These are phyloP conservation scores for Phrynosoma blainvillii DNA, from an alignment of 2,113 vertebrate genomes.

Conservation along the genomic window DNA sequence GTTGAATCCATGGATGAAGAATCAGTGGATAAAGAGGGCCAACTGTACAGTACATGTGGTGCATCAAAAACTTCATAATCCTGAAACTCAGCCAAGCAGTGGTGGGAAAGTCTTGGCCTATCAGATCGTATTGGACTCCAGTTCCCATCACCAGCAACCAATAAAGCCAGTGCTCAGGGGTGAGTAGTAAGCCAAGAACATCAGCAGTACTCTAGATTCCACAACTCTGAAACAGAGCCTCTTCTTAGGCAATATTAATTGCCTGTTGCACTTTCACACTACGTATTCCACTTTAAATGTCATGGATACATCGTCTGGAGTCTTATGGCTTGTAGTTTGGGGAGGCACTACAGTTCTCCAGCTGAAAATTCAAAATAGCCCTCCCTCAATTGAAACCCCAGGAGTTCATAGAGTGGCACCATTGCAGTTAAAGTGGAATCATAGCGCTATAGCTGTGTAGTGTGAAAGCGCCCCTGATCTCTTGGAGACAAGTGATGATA, in stretches of 20 bases:
- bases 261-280: background rate
- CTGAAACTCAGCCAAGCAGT: background rate
- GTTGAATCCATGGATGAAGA: too few relatives aligned
- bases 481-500: too few relatives aligned
- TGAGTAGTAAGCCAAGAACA: background rate
- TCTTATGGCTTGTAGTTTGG: too few relatives aligned
- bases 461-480: background rate
- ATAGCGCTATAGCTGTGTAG: too few relatives aligned
- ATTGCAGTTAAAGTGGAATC: too few relatives aligned
- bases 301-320: too few relatives aligned
- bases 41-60: background rate
- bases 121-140: background rate
- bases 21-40: too few relatives aligned
- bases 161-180: background rate
- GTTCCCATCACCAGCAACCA: background rate
- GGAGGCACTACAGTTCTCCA: too few relatives aligned
- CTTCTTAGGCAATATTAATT: background rate
- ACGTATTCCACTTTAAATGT: too few relatives aligned
- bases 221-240: background rate
- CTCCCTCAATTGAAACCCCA: too few relatives aligned
- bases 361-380: too few relatives aligned
- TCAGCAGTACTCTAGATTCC: background rate
- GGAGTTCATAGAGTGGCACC: too few relatives aligned
- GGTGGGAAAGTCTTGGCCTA: background rate
- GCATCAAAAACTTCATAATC: background rate